Evolutionary conservation across 1,140 invertebrate genomes (phyloP).

Genomic region (Akabosia matsudoensis): DNA sequence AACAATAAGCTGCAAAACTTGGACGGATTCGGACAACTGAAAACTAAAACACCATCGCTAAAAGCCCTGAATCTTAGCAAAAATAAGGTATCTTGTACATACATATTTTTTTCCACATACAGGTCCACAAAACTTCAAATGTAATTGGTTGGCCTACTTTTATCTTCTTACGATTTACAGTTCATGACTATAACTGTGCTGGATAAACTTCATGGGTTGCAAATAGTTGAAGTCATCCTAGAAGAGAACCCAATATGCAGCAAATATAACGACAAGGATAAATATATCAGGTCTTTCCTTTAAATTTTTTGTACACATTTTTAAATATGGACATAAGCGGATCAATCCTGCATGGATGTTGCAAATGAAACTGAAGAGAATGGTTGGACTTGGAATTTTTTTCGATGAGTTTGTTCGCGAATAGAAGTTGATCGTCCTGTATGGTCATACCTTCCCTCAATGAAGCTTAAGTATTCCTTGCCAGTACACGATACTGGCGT

Average conservation of each 20-base stretch:
- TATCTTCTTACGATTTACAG: conserved; percentile 55
- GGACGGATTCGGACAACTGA: conserved; percentile 62
- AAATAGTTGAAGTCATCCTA: conserved; percentile 69
- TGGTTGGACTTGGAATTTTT: no score
- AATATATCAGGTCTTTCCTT: conserved; percentile 75
- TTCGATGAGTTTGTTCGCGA: not conserved
- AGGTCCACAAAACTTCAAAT: no score
- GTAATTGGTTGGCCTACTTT: no score
- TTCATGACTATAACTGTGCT: conserved; percentile 66
- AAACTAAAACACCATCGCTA: conserved; percentile 65
- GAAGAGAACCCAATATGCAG: conserved; percentile 76
- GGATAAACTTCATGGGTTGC: conserved; percentile 65
- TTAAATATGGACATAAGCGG: no score
- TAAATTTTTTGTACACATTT: not conserved
- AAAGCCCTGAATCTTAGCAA: conserved; percentile 76
- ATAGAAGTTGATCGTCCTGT: not conserved
- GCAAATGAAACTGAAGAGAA: no score
- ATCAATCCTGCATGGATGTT: no score
- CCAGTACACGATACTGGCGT: conserved; percentile 5
- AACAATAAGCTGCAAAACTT: conserved; percentile 71
- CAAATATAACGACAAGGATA: conserved; percentile 68
- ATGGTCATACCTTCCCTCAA: not conserved
- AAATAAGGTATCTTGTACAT: conserved; percentile 67
- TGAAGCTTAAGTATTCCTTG: not conserved
- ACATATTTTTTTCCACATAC: no score